Conservation (phyloP, 2,888 invertebrate species). For the Halocaridina rubra region DNA sequence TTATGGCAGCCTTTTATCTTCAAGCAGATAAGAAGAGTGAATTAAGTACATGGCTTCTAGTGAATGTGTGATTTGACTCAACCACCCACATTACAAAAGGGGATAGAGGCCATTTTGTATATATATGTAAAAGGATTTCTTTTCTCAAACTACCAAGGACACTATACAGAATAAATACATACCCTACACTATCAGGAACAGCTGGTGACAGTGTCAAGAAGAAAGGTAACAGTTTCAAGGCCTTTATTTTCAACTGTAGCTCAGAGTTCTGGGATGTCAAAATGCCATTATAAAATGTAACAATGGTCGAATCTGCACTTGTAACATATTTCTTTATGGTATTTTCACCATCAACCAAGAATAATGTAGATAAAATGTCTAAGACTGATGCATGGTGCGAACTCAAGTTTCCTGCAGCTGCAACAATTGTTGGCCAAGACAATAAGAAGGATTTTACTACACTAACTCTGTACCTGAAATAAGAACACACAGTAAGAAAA, state of each 20-base stretch:
- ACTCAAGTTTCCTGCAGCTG: constrained; percentile 12
- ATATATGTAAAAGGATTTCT: too few relatives aligned
- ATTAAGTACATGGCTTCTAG: too few relatives aligned
- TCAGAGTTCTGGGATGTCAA: constrained; percentile 11
- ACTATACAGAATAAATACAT: too few relatives aligned
- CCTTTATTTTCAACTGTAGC: constrained; percentile 45
- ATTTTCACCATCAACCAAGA: constrained; percentile 33
- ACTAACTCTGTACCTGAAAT: constrained; percentile 30
- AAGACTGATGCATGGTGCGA: constrained; percentile 29
- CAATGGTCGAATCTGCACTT: neutral
- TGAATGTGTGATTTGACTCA: too few relatives aligned
- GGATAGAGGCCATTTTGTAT: too few relatives aligned
- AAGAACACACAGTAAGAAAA: too few relatives aligned
- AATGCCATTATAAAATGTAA: constrained; percentile 36
- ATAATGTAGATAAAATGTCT: constrained; percentile 18
- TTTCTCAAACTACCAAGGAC: too few relatives aligned
- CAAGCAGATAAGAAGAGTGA: too few relatives aligned
- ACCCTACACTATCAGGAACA: constrained; percentile 16
- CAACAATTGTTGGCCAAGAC: constrained; percentile 28
- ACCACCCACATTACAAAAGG: too few relatives aligned
- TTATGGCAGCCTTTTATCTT: too few relatives aligned
- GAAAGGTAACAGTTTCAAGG: constrained; percentile 54
- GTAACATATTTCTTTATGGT: constrained; percentile 10
- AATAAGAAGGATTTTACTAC: constrained; percentile 32
- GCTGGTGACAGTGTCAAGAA: constrained; percentile 42